phyloP scores from a whole-genome alignment of 2,888 invertebrate genomes.

The Orchesellides sinensis region DNA sequence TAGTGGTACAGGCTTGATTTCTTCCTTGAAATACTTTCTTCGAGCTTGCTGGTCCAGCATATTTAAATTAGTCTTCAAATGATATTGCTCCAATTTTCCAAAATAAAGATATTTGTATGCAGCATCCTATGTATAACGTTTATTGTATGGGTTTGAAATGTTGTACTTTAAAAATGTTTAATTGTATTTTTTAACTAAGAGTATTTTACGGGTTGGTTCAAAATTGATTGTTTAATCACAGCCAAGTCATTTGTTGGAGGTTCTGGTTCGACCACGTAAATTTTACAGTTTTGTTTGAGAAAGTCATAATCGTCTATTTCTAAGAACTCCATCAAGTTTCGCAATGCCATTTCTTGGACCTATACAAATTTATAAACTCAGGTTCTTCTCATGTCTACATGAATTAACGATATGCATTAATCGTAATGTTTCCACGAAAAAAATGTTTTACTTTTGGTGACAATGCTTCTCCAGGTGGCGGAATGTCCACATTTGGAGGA shows the following conservation, averaged over 20 bases:
- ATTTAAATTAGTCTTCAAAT: slow-evolving; percentile 35
- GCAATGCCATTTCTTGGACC: slow-evolving; percentile 25
- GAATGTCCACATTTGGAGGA: slow-evolving; percentile 5
- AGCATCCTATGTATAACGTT: background rate
- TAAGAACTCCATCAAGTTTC: slow-evolving; percentile 38
- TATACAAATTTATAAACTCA: background rate
- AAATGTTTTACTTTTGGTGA: slow-evolving; percentile 1
- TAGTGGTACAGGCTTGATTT: slow-evolving; percentile 10
- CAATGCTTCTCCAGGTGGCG: background rate
- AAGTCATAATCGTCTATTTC: slow-evolving; percentile 41
- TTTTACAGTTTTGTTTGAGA: slow-evolving; percentile 5
- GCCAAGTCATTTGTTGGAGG: slow-evolving; percentile 2
- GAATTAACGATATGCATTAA: background rate
- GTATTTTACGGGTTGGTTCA: slow-evolving; percentile 32
- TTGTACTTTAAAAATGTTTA: too few relatives aligned
- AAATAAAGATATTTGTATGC: slow-evolving; percentile 44
- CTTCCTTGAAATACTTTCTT: slow-evolving; percentile 13
- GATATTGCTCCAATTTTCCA: slow-evolving; percentile 36
- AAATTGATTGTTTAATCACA: background rate
- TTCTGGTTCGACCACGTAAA: slow-evolving; percentile 30
- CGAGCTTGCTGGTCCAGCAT: slow-evolving; percentile 31
- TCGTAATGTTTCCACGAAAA: too few relatives aligned
- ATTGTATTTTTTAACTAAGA: too few relatives aligned
- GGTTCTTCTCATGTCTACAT: too few relatives aligned
- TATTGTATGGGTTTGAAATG: background rate